Evolutionary conservation across 1,140 invertebrate genomes (phyloP).

Genomic region (Sogatella furcifera): DNA sequence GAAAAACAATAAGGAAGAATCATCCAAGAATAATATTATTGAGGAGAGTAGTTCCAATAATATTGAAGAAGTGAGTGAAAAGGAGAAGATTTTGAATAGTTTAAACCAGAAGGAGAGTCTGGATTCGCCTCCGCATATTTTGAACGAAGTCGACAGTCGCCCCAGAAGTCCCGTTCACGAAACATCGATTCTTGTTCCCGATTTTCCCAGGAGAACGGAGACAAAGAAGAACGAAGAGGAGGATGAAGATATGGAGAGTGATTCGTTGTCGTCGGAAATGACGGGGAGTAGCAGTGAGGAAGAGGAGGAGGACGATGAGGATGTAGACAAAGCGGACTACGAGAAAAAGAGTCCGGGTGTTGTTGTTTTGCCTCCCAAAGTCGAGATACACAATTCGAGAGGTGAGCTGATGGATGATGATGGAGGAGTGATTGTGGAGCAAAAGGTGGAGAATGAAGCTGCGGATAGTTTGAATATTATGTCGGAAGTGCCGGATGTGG

Average conservation of each 20-base stretch:
- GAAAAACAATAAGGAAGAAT: slow-evolving; percentile 16
- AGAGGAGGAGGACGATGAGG: slow-evolving; percentile 25
- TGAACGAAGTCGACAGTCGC: slow-evolving; percentile 33
- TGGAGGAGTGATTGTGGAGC: slow-evolving; percentile 25
- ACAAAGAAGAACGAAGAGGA: slow-evolving; percentile 26
- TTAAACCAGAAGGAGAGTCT: slow-evolving; percentile 8
- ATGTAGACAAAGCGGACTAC: slow-evolving; percentile 30
- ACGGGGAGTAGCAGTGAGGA: slow-evolving; percentile 27
- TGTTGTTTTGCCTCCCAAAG: slow-evolving; percentile 34
- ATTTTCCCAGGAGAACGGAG: slow-evolving; percentile 42
- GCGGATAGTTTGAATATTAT: slow-evolving; percentile 18
- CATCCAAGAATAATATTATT: neutral
- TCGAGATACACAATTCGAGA: slow-evolving; percentile 53
- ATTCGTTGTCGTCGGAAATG: slow-evolving; percentile 45
- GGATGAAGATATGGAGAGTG: slow-evolving; percentile 45
- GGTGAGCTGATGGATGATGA: slow-evolving; percentile 50
- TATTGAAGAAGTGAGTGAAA: neutral
- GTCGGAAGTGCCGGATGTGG: slow-evolving; percentile 18
- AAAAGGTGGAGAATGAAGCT: neutral
- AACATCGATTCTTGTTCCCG: slow-evolving; percentile 48
- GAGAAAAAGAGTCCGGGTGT: slow-evolving; percentile 25
- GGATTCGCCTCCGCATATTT: neutral
- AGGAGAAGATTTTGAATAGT: slow-evolving; percentile 6
- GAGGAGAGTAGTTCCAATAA: slow-evolving; percentile 8
- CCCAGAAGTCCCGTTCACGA: slow-evolving; percentile 47